These are phyloP conservation scores for Maniola jurtina DNA, from an alignment of 1,140 invertebrate genomes.

Conservation along the genomic window DNA sequence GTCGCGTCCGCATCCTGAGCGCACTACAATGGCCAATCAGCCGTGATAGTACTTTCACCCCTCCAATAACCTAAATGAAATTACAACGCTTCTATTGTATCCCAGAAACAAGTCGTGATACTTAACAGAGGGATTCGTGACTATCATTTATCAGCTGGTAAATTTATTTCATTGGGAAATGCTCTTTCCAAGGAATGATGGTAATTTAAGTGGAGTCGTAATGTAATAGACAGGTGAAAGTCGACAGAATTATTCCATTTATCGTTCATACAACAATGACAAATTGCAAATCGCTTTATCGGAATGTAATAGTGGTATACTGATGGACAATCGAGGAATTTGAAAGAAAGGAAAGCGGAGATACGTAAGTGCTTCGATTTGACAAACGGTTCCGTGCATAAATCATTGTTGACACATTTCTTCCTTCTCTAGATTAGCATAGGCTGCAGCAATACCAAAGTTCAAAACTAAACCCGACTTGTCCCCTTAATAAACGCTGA, in stretches of 20 bases:
- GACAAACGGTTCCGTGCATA: background rate
- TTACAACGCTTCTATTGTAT: slow-evolving; percentile 67
- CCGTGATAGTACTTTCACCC: slow-evolving; percentile 63
- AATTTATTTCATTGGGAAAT: slow-evolving; percentile 65
- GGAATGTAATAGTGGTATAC: slow-evolving; percentile 12
- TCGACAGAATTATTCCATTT: slow-evolving; percentile 43
- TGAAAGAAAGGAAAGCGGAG: background rate
- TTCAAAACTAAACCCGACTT: background rate
- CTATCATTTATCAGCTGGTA: slow-evolving; percentile 61
- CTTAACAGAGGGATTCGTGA: slow-evolving; percentile 67
- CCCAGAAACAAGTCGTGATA: slow-evolving; percentile 64
- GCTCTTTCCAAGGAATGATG: slow-evolving; percentile 50
- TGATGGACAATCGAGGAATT: background rate
- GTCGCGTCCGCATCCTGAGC: slow-evolving; percentile 49
- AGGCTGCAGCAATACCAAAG: background rate
- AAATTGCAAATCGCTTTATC: slow-evolving; percentile 40
- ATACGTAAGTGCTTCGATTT: background rate
- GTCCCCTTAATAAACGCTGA: background rate
- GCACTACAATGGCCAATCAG: slow-evolving; percentile 67
- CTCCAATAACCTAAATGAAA: slow-evolving; percentile 58
- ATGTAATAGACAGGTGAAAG: slow-evolving; percentile 65
- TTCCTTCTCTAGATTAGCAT: background rate
- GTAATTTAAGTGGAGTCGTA: slow-evolving; percentile 58
- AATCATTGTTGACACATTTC: background rate
- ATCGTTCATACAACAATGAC: slow-evolving; percentile 47